Evolutionary conservation across 35 echinoderm and acorn worm species (phyloP).

Genomic region (Nesometra sesokonis): DNA sequence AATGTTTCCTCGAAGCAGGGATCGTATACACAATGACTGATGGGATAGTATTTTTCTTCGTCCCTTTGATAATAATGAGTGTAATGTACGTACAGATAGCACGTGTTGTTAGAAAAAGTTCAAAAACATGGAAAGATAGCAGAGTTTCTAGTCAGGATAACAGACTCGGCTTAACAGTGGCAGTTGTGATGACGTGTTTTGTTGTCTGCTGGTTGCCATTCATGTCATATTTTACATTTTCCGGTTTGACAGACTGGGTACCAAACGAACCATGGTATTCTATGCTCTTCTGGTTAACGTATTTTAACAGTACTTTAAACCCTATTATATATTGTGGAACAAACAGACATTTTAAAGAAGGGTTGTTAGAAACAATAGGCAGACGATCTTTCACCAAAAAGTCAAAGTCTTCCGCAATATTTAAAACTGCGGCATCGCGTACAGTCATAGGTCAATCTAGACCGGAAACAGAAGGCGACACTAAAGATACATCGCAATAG

Average conservation of each 20-base stretch:
- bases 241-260: constrained; percentile 3
- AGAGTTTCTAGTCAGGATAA: constrained; percentile 54
- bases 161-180: constrained; percentile 67
- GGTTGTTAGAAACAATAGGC: neutral
- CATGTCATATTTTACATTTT: constrained; percentile 73
- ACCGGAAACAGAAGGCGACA: neutral
- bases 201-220: constrained; percentile 93
- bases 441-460: neutral
- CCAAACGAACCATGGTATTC: constrained; percentile 11
- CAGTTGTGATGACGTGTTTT: constrained; percentile 72
- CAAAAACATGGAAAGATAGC: constrained; percentile 10
- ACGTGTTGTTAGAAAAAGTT: constrained; percentile 51
- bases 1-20: constrained; percentile 28
- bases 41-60: constrained; percentile 73
- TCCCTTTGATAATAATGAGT: constrained; percentile 68
- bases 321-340: constrained; percentile 64
- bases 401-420: neutral
- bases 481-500: neutral
- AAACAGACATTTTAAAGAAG: constrained; percentile 68
- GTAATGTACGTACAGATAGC: constrained; percentile 59
- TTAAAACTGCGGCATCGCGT: neutral
- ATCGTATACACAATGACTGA: constrained; percentile 47
- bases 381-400: neutral
- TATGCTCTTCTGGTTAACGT: constrained; percentile 67
- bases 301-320: constrained; percentile 75